phyloP scores from a whole-genome alignment of 2,888 invertebrate genomes.

The Agrotis puta region DNA sequence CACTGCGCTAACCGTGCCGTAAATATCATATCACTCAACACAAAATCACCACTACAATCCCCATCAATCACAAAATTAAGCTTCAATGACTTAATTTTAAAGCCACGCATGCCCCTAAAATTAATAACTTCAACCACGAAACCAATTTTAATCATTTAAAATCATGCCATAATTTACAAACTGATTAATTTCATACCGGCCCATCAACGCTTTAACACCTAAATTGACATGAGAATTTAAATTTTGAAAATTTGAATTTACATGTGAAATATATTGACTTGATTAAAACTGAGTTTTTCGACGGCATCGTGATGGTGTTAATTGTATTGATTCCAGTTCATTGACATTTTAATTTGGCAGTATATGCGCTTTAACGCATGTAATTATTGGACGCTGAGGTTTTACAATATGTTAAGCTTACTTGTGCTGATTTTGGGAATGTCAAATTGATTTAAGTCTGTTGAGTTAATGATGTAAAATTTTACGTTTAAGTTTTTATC shows the following conservation, averaged over 20 bases:
- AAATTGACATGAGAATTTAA: constrained; percentile 57
- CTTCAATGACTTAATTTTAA: neutral
- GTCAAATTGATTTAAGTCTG: constrained; percentile 15
- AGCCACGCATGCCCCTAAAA: neutral
- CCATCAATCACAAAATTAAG: neutral
- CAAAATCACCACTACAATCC: neutral
- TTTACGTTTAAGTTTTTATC: neutral
- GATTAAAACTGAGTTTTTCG: constrained; percentile 60
- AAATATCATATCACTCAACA: too few relatives aligned
- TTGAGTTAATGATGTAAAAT: neutral
- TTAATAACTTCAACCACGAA: constrained; percentile 7
- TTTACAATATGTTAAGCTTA: constrained; percentile 16
- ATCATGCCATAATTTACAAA: constrained; percentile 24
- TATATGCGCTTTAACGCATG: constrained; percentile 21
- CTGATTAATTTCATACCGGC: constrained; percentile 31
- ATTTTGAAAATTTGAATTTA: constrained; percentile 60
- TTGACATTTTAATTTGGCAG: constrained; percentile 44
- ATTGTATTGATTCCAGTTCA: constrained; percentile 52
- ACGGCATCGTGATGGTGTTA: constrained; percentile 39
- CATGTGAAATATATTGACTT: constrained; percentile 53
- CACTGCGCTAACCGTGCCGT: too few relatives aligned
- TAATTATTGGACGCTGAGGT: constrained; percentile 34
- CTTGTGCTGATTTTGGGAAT: constrained; percentile 7
- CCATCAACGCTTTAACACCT: constrained; percentile 39
- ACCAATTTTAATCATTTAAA: constrained; percentile 26